Evolutionary conservation across 37 sponge, comb jelly and placozoan species (phyloP).

Genomic region (Bolinopsis microptera): DNA sequence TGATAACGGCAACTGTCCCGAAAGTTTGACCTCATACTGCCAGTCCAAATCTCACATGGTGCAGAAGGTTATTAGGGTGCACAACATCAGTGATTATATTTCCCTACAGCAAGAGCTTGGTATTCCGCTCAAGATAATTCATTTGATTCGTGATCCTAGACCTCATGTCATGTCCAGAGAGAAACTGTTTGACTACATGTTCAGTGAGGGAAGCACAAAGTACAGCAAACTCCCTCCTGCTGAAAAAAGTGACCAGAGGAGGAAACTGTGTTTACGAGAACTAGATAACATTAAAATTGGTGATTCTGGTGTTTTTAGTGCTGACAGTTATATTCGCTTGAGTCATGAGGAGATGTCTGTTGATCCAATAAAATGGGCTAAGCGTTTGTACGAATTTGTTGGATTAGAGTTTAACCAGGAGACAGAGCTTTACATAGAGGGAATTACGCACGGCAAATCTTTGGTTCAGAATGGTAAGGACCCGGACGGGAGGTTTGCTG

Average conservation of each 20-base stretch:
- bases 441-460: neutral
- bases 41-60: neutral
- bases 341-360: conserved; percentile 43
- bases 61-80: conserved; percentile 14
- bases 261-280: neutral
- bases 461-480: conserved; percentile 33
- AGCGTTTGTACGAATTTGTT: neutral
- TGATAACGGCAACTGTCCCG: neutral
- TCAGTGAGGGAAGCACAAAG: neutral
- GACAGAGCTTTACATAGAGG: conserved; percentile 1
- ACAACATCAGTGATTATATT: conserved; percentile 11
- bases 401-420: neutral
- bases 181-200: neutral
- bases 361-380: conserved; percentile 10
- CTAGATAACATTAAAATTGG: neutral
- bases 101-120: neutral
- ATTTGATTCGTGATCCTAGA: conserved; percentile 5
- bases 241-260: neutral
- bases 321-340: neutral
- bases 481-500: conserved; percentile 32
- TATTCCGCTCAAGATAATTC: neutral
- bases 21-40: neutral
- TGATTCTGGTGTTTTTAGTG: conserved; percentile 34
- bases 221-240: neutral
- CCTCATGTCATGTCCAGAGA: conserved; percentile 14